Evolutionary conservation across 2,797 vertebrate species (phyloP).

Genomic region (Nannoperca australis): DNA sequence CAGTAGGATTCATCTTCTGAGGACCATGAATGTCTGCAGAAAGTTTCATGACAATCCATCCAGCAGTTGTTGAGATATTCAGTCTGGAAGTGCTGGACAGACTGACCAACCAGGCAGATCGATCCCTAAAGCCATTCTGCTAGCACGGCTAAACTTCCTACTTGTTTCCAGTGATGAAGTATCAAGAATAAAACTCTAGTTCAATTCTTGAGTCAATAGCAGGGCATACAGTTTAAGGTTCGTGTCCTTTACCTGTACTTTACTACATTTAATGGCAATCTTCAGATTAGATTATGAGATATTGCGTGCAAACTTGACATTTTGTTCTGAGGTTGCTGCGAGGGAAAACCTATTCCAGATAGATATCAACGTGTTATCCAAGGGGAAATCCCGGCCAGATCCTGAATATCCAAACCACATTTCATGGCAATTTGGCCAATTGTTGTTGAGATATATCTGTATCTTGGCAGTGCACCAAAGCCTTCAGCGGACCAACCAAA

Average conservation of each 20-base stretch:
- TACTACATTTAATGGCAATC: neutral
- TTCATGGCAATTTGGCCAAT: constrained; percentile 19
- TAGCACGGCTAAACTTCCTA: neutral
- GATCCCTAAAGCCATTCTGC: too few relatives aligned
- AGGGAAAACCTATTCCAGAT: neutral
- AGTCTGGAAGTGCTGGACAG: too few relatives aligned
- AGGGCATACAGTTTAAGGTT: neutral
- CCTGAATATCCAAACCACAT: constrained; percentile 14
- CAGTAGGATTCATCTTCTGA: neutral
- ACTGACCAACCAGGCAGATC: too few relatives aligned
- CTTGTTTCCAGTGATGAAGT: neutral
- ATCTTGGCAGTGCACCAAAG: neutral
- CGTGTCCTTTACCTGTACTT: neutral
- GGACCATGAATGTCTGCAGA: neutral
- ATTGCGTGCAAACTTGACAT: neutral
- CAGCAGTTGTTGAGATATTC: neutral
- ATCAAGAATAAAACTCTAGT: neutral
- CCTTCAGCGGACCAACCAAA: neutral
- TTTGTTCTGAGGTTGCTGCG: neutral
- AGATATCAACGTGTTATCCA: too few relatives aligned
- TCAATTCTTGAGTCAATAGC: neutral
- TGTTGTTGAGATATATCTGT: constrained; percentile 5
- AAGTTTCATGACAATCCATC: neutral
- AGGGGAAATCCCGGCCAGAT: neutral
- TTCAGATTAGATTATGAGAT: neutral